Evolutionary conservation across 2,888 invertebrate species (phyloP).

Genomic region (Luperina nickerlii): DNA sequence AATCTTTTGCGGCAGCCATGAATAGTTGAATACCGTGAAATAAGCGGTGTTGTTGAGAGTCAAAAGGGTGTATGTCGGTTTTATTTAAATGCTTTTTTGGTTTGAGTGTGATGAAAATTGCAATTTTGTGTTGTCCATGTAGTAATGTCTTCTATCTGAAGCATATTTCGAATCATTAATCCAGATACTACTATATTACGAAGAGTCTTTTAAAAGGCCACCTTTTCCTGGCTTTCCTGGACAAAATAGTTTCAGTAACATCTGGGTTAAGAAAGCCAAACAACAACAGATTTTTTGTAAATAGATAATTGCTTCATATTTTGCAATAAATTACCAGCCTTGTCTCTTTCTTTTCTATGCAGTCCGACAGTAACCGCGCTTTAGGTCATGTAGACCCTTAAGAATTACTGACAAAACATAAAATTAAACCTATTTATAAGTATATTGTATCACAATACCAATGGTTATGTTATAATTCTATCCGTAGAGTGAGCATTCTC

Average conservation of each 20-base stretch:
- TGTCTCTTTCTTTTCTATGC: too few species aligned
- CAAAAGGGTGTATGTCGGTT: constrained; percentile 18
- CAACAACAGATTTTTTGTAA: too few species aligned
- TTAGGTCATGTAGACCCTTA: too few species aligned
- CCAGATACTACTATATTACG: too few species aligned
- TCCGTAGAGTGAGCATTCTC: constrained; percentile 26
- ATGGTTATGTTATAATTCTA: background rate
- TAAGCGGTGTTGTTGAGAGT: constrained; percentile 51
- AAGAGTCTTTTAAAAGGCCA: too few species aligned
- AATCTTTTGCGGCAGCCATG: constrained; percentile 59
- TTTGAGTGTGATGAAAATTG: background rate
- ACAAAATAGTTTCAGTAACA: too few species aligned
- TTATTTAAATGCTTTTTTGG: background rate
- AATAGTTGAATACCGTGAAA: constrained; percentile 76
- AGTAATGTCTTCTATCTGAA: background rate
- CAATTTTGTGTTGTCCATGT: background rate
- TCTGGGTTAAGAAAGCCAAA: too few species aligned
- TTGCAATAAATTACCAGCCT: too few species aligned
- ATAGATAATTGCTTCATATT: too few species aligned
- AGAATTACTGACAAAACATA: background rate
- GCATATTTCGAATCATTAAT: too few species aligned
- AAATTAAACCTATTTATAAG: background rate
- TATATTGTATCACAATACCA: background rate
- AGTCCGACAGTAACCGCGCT: too few species aligned
- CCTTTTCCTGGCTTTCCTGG: too few species aligned